Evolutionary conservation across 2,888 invertebrate species (phyloP).

Genomic region (Agrenia bidenticulata): DNA sequence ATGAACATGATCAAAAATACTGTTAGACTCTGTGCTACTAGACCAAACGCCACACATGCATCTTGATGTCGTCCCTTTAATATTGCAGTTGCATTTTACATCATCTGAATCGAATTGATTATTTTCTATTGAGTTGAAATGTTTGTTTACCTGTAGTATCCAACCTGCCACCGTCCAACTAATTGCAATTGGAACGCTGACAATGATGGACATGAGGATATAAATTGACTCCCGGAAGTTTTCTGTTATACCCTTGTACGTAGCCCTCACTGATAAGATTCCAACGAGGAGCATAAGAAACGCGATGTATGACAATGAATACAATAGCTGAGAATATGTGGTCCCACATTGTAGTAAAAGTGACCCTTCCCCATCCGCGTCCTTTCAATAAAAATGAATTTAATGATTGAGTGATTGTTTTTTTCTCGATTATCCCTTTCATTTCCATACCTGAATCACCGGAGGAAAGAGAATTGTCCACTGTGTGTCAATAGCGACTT

Average conservation of each 20-base stretch:
- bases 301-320: constrained; percentile 78
- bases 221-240: constrained; percentile 91
- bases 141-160: constrained; percentile 50
- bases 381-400: too few species aligned
- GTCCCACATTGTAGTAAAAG: constrained; percentile 41
- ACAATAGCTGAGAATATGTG: constrained; percentile 61
- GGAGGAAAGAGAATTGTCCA: constrained; percentile 51
- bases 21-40: constrained; percentile 78
- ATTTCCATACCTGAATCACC: constrained; percentile 37
- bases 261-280: constrained; percentile 77
- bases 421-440: too few species aligned
- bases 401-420: too few species aligned
- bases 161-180: constrained; percentile 79
- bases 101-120: not conserved
- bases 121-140: not conserved
- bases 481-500: constrained; percentile 57
- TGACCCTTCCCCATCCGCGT: constrained; percentile 37
- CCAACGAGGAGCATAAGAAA: constrained; percentile 82
- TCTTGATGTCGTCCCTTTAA: constrained; percentile 75
- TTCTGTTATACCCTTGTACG: constrained; percentile 72
- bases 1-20: constrained; percentile 92
- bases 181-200: constrained; percentile 82
- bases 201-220: constrained; percentile 83
- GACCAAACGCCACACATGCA: constrained; percentile 85
- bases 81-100: not conserved